phyloP scores from a whole-genome alignment of 2,888 invertebrate species.

The Pyrochroa serraticornis region DNA sequence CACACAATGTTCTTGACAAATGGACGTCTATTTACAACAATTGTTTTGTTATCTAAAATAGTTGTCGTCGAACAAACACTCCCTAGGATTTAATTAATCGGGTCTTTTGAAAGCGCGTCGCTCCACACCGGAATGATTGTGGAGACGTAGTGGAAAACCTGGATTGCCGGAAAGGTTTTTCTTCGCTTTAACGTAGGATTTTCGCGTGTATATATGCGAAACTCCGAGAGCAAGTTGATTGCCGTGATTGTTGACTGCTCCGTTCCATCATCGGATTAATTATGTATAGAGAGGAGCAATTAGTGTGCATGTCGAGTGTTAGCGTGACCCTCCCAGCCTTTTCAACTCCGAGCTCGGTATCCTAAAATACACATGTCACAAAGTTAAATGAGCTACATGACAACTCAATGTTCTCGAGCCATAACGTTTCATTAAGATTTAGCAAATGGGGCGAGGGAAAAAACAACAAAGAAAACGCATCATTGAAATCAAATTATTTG shows the following conservation, averaged over 20 bases:
- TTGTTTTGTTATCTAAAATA: constrained; percentile 23
- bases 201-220: no score
- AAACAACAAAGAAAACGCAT: no score
- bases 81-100: constrained; percentile 11
- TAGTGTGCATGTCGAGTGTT: constrained; percentile 47
- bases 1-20: constrained; percentile 25
- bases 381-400: constrained; percentile 49
- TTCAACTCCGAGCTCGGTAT: constrained; percentile 37
- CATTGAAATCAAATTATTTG: no score
- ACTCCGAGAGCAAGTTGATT: constrained; percentile 20
- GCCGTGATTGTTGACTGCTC: constrained; percentile 29
- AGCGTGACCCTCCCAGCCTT: constrained; percentile 44
- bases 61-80: constrained; percentile 8
- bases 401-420: constrained; percentile 41
- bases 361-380: constrained; percentile 48
- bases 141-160: constrained; percentile 29
- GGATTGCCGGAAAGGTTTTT: constrained; percentile 16
- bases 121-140: background rate
- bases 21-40: constrained; percentile 22
- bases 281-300: constrained; percentile 46
- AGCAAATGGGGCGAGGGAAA: background rate
- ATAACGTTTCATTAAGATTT: constrained; percentile 32
- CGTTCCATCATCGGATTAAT: constrained; percentile 44
- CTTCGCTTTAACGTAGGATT: no score
- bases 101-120: constrained; percentile 2